Evolutionary conservation across 2,113 vertebrate genomes (phyloP).

Genomic region (Takifugu flavidus): DNA sequence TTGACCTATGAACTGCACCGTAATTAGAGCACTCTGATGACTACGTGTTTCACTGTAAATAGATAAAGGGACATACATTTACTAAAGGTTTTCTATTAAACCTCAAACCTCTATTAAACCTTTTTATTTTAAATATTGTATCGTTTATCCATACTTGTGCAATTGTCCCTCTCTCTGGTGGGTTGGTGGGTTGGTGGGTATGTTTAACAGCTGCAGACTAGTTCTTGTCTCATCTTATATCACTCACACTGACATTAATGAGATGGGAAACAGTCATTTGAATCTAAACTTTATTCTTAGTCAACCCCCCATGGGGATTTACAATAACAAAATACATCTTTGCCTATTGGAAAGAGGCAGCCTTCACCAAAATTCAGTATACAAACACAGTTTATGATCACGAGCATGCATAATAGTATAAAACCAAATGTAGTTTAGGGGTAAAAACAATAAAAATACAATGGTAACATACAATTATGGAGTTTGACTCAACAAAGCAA

Average conservation of each 20-base stretch:
- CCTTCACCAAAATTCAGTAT: constrained; percentile 41
- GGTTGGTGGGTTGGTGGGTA: too few relatives aligned
- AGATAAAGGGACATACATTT: neutral
- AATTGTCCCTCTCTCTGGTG: too few relatives aligned
- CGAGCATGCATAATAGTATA: constrained; percentile 53
- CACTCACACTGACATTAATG: neutral
- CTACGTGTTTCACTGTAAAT: constrained; percentile 29
- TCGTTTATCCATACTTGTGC: too few relatives aligned
- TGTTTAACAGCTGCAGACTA: too few relatives aligned
- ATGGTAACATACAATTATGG: neutral
- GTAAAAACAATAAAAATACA: constrained; percentile 22
- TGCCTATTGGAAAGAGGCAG: constrained; percentile 49
- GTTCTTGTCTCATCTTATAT: too few relatives aligned
- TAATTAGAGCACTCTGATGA: constrained; percentile 25
- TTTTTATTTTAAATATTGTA: too few relatives aligned
- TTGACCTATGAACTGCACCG: constrained; percentile 15
- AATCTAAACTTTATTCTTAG: constrained; percentile 59
- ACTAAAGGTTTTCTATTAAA: too few relatives aligned
- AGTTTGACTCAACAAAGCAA: constrained; percentile 6
- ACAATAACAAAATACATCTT: constrained; percentile 49
- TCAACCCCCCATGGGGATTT: constrained; percentile 57
- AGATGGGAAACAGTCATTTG: constrained; percentile 1
- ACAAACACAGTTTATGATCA: constrained; percentile 43
- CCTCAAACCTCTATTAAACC: too few relatives aligned
- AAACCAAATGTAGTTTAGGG: constrained; percentile 44